Evolutionary conservation across 1,140 invertebrate species (phyloP).

Genomic region (Hyles vespertilio): DNA sequence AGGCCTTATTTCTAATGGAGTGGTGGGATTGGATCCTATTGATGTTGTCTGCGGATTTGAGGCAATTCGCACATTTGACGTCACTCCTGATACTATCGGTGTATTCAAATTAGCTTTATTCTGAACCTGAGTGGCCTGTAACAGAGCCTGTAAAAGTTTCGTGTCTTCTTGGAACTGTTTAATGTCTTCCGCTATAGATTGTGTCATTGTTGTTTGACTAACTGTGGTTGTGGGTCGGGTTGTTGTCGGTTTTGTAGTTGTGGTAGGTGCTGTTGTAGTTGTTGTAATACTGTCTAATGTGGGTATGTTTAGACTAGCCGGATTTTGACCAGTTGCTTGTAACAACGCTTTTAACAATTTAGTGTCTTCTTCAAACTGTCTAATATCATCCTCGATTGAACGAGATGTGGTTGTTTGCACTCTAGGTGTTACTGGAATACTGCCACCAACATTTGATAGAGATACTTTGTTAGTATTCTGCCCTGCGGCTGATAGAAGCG

Average conservation of each 20-base stretch:
- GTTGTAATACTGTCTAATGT: slow-evolving; percentile 22
- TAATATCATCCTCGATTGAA: slow-evolving; percentile 41
- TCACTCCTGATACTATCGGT: slow-evolving; percentile 57
- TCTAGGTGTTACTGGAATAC: slow-evolving; percentile 12
- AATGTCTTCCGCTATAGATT: slow-evolving; percentile 56
- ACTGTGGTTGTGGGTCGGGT: slow-evolving; percentile 20
- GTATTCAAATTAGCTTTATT: slow-evolving; percentile 44
- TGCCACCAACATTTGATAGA: slow-evolving; percentile 22
- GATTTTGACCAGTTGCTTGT: slow-evolving; percentile 34
- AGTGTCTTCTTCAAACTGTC: slow-evolving; percentile 33
- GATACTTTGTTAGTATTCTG: slow-evolving; percentile 41
- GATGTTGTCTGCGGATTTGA: slow-evolving; percentile 57
- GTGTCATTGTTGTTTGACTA: slow-evolving; percentile 30
- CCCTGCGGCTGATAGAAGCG: slow-evolving; percentile 35
- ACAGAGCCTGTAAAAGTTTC: slow-evolving; percentile 58
- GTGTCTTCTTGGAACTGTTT: slow-evolving; percentile 62
- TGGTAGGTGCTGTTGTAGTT: slow-evolving; percentile 22
- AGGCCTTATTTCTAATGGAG: slow-evolving; percentile 51
- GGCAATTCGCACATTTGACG: slow-evolving; percentile 62
- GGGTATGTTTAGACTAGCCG: slow-evolving; percentile 25
- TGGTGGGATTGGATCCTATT: slow-evolving; percentile 52
- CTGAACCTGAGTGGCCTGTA: slow-evolving; percentile 51
- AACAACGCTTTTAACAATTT: slow-evolving; percentile 53
- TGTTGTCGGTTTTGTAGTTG: slow-evolving; percentile 22
- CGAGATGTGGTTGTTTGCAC: slow-evolving; percentile 28